Evolutionary conservation across 1,140 invertebrate species (phyloP), one percentile per base, ranked within the genome.

Genomic region (Drosophila elegans): DNA sequence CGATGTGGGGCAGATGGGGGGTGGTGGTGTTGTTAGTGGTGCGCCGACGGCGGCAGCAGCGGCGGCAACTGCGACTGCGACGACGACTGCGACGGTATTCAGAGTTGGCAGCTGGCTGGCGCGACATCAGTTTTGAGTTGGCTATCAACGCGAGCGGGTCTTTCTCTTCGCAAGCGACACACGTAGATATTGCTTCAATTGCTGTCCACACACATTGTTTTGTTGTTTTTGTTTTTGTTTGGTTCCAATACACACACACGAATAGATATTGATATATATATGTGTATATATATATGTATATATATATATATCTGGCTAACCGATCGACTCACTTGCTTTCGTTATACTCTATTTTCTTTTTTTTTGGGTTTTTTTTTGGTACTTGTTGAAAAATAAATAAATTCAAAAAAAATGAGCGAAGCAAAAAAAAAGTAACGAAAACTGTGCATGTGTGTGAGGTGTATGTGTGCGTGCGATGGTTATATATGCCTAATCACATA

Each of bases 101-200:
- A 80, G 83, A 68, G 64, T 66, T 66, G 46, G 64, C 81, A 79
- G 56, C 82, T 89, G 55, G 84, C 80, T 89, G 54, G 76, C 84
- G 84, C 84, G 84, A 86, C 88, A 92, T 92, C 91, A 92, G 92
- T 92, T 92, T 92, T 92, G 92, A 92, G 92, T 92, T 92, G 91
- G 91, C 91, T 92, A 90, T 89, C 92, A 92, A 92, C 92, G 92
- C 92, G 91, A 92, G 92, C 92, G 92, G 92, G 91, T 92, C 90
- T 91, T 92, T 92, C 83, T 92, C 88, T 90, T 84, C 86, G 80
- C 88, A 90, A 88, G 85, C 91, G 85, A 91, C 71, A 91, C 72
- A 91, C 89, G 91, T 92, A 91, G 75, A 81, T 90, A 85, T 89
- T 89, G 66, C 80, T 75, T 74, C 74, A 84, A 89, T 79, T 86